A percentile compares a stretch with the other conserved stretches of the same genome.
phyloP scores from a whole-genome alignment of 2,113 vertebrate species.

The Rafetus swinhoei region DNA sequence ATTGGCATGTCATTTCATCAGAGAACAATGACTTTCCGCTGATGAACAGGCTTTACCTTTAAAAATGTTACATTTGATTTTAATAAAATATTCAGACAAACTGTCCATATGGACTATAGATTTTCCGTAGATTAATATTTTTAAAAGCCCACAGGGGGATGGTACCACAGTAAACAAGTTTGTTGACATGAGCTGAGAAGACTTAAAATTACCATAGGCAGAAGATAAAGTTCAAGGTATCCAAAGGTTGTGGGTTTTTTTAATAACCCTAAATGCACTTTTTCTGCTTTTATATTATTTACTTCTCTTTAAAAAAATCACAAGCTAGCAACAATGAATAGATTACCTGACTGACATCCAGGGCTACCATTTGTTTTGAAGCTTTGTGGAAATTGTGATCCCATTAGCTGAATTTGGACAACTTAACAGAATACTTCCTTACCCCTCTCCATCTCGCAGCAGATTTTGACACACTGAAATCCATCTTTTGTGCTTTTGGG shows the following conservation, averaged over 20 bases:
- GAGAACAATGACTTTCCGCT: neutral
- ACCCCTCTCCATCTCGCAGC: neutral
- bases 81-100: slow-evolving; percentile 30
- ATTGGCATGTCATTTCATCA: neutral
- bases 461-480: neutral
- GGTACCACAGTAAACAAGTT: slow-evolving; percentile 11
- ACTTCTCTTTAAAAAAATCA: slow-evolving; percentile 35
- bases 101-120: slow-evolving; percentile 12
- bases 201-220: slow-evolving; percentile 40
- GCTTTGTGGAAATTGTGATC: slow-evolving; percentile 21
- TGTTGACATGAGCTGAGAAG: slow-evolving; percentile 28
- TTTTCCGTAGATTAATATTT: slow-evolving; percentile 21
- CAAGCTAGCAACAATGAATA: slow-evolving; percentile 53
- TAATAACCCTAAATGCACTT: slow-evolving; percentile 24
- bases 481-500: neutral
- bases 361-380: slow-evolving; percentile 20
- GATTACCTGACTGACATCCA: neutral
- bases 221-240: slow-evolving; percentile 22
- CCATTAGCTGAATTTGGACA: neutral
- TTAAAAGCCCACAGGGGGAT: slow-evolving; percentile 39
- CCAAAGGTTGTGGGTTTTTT: slow-evolving; percentile 39
- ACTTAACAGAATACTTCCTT: slow-evolving; percentile 16
- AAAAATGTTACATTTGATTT: slow-evolving; percentile 24
- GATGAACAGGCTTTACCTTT: slow-evolving; percentile 11
- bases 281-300: slow-evolving; percentile 2